Conservation (phyloP, 2,888 invertebrate species). For the Pandemis cinnamomeana region DNA sequence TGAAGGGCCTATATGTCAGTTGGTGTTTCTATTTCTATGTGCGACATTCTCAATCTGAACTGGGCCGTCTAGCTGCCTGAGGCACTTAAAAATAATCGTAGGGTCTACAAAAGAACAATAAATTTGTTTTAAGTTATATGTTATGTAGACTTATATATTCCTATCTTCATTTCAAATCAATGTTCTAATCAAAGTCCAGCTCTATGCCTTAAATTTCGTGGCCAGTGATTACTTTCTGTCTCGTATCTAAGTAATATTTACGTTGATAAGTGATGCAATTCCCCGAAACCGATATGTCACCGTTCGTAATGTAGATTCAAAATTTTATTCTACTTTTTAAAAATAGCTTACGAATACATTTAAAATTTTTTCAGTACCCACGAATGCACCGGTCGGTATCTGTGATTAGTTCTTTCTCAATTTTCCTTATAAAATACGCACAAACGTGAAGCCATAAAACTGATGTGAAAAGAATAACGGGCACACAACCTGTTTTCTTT, state of each 20-base stretch:
- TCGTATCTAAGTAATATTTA: not conserved
- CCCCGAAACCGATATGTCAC: not conserved
- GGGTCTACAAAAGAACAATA: not conserved
- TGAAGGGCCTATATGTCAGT: too few species aligned
- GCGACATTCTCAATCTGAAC: too few species aligned
- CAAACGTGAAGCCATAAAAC: not conserved
- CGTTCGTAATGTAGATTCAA: too few species aligned
- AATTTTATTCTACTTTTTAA: too few species aligned
- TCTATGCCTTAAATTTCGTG: not conserved
- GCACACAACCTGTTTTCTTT: slow-evolving; percentile 5
- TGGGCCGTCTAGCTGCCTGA: too few species aligned
- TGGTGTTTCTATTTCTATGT: too few species aligned
- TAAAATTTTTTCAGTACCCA: not conserved
- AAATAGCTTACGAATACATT: too few species aligned
- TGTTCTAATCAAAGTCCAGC: not conserved
- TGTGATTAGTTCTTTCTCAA: not conserved
- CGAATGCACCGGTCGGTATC: not conserved
- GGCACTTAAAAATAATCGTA: too few species aligned
- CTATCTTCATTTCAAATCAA: not conserved
- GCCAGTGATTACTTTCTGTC: not conserved
- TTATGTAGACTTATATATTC: not conserved
- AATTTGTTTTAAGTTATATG: not conserved
- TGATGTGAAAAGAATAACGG: not conserved
- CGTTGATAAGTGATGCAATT: not conserved
- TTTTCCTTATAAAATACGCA: not conserved